Evolutionary conservation across 2,113 vertebrate species (phyloP).

Genomic region (Callocephalon fimbriatum): DNA sequence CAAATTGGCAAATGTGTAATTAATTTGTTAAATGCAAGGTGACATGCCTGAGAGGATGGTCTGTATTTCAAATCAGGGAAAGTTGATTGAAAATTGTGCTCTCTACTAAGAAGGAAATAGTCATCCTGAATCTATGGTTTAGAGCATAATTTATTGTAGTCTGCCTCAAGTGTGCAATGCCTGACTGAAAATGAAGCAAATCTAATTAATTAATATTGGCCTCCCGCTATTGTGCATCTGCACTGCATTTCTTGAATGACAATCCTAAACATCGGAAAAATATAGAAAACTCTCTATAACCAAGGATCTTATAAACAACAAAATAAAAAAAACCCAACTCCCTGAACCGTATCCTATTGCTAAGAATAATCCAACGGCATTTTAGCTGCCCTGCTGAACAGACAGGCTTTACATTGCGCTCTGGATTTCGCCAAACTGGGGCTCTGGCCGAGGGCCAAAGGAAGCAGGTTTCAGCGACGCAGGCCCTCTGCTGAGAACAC

Average conservation of each 20-base stretch:
- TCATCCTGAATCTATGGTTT: neutral
- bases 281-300: neutral
- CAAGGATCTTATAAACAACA: neutral
- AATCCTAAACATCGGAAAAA: conserved; percentile 12
- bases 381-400: neutral
- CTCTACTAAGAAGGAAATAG: conserved; percentile 9
- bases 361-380: conserved; percentile 25
- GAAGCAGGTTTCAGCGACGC: conserved; percentile 29
- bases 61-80: neutral
- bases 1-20: conserved; percentile 1
- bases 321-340: neutral
- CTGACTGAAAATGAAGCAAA: conserved; percentile 33
- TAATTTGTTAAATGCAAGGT: conserved; percentile 35
- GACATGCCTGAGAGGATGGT: neutral
- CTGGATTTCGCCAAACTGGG: neutral
- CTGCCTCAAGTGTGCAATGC: neutral
- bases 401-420: conserved; percentile 22
- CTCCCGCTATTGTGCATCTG: neutral
- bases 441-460: conserved; percentile 17
- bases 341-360: neutral
- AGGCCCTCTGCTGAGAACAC: conserved; percentile 47
- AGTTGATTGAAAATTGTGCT: neutral
- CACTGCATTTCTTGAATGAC: neutral
- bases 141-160: neutral
- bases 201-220: conserved; percentile 26